A percentile compares a stretch with the other conserved stretches of the same genome.
These are phyloP conservation scores for Oreochromis mossambicus DNA, from an alignment of 2,797 vertebrate species.

Conservation along the genomic window DNA sequence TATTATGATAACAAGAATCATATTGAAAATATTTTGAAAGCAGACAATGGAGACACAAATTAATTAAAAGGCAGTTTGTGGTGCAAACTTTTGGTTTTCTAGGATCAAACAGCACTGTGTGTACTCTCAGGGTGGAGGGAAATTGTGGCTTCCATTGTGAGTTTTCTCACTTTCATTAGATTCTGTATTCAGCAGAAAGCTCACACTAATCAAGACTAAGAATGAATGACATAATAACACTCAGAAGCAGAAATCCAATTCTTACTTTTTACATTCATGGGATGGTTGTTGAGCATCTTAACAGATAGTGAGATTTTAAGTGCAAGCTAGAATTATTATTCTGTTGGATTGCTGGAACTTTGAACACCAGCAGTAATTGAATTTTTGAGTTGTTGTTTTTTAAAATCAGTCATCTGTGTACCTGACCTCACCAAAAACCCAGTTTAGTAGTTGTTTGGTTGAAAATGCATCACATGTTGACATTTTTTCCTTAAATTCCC, in stretches of 20 bases:
- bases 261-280: neutral
- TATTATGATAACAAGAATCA: neutral
- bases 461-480: neutral
- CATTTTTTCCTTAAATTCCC: neutral
- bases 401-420: neutral
- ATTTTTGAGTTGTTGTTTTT: neutral
- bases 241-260: neutral
- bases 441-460: neutral
- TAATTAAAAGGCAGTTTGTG: neutral
- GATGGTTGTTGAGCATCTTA: neutral
- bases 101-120: accelerated
- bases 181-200: neutral
- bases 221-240: neutral
- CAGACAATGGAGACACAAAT: neutral
- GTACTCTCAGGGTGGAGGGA: neutral
- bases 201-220: neutral
- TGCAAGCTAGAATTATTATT: accelerated
- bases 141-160: neutral
- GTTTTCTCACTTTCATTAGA: neutral
- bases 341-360: neutral
- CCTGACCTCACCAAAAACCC: neutral
- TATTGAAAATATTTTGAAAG: neutral
- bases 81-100: accelerated
- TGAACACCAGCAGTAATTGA: neutral
- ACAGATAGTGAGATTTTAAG: neutral